Evolutionary conservation across 2,888 invertebrate species (phyloP), one percentile per base, ranked within the genome.

Genomic region (Stenichneumon culpator): DNA sequence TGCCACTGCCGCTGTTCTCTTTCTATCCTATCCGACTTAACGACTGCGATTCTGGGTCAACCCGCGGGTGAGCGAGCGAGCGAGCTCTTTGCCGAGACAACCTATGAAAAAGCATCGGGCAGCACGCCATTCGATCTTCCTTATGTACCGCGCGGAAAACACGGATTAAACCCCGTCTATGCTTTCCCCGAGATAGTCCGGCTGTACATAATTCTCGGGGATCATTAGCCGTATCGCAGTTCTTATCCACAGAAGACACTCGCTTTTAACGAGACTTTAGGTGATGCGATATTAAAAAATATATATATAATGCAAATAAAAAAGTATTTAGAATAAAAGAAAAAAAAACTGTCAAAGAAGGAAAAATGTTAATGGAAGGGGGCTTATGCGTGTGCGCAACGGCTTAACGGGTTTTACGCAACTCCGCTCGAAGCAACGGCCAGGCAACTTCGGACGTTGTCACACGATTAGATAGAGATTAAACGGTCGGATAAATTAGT

Each of bases 31-130:
- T 67, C 16, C 36, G 57, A 77, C 70, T 84, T 72, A 80, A 80
- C 75, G 83, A 79, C 79, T 68, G 47, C 54, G 80, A 84, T 84
- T 84, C 80, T 84, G 83, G 83, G 83, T 84, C 83, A 84, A 65
- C 65, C 72, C 47, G 82, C 65, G 70, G 60, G n/a, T 60, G 60
- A 60, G 60, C 72, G 19, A 47, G 74, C 32, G 39, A 67, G 25
- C 39, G 44, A 28, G 50, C 73, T 83, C 83, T 25, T 52, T 16
- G 19, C 25, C 22, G 63, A 9, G 67, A n/a, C 32, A 39, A 32
- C 47, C 68, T 65, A 80, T 77, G 79, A 79, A 83, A 85, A 79
- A 82, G 65, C 70, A 72, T 80, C 82, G 75, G 47, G 67, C 74
- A 72, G 74, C 72, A 75, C 70, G 82, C 82, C 72, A 72, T 68